phyloP scores from a whole-genome alignment of 2,797 vertebrate species.

The Phoxinus dragarum region DNA sequence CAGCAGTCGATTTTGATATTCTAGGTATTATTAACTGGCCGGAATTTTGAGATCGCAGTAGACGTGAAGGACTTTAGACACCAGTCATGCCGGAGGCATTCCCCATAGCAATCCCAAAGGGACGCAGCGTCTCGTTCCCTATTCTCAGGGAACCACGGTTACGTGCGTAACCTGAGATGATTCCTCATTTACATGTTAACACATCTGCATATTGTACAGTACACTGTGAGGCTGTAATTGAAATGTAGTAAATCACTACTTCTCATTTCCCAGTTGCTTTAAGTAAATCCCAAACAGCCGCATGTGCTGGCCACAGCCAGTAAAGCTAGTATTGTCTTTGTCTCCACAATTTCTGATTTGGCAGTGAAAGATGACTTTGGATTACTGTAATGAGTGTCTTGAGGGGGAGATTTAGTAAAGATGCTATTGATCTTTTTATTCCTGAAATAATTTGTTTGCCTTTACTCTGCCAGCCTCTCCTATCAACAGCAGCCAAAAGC shows the following conservation, averaged over 20 bases:
- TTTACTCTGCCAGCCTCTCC: conserved; percentile 69
- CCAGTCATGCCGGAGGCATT: too few species aligned
- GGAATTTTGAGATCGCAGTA: too few species aligned
- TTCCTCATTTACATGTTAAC: not conserved
- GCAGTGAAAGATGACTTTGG: conserved; percentile 62
- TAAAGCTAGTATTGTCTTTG: conserved; percentile 53
- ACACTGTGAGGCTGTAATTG: not conserved
- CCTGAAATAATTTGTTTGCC: conserved; percentile 75
- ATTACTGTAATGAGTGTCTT: conserved; percentile 67
- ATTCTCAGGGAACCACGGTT: too few species aligned
- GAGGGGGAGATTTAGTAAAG: conserved; percentile 68
- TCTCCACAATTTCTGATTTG: conserved; percentile 61
- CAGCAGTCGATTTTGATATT: too few species aligned
- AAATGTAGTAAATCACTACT: not conserved
- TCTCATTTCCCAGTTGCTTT: not conserved
- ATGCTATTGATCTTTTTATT: conserved; percentile 78
- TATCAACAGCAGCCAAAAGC: conserved; percentile 74
- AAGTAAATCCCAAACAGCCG: not conserved
- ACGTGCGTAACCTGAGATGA: too few species aligned
- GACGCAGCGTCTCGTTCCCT: too few species aligned
- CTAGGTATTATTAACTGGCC: too few species aligned
- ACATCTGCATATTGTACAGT: not conserved
- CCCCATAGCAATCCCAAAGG: too few species aligned
- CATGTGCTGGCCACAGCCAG: not conserved
- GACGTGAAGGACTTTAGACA: too few species aligned